Base-by-base conservation (phyloP, 2,113 vertebrate species). In the Lamprologus callipterus region DNA sequence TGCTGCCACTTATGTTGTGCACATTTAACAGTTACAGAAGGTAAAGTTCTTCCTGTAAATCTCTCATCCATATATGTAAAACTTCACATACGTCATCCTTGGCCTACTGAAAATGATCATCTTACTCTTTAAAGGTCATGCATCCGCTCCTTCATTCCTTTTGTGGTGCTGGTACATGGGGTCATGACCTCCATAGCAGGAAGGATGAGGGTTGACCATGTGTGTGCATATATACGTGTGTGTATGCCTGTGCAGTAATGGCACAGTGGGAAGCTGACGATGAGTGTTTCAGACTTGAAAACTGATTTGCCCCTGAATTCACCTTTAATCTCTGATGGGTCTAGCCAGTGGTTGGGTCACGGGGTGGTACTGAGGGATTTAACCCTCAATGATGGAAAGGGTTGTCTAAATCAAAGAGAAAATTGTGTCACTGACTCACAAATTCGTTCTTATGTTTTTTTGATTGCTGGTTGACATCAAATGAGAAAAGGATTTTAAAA, bases 271-370 rank as follows among this genome's bases (percentile, higher is more conserved):
- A 92, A 90, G 91, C 91, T 96, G 95, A 96, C 33, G 68, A 73
- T 93, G 93, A 96, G 93, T 91, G 91, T 92, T 96, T 95, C 81
- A 95, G 95, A 96, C 94, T 95, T 88, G 89, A 95, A 96, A 95
- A 95, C 95, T 90, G 91, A 94, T 95, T 95, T 96, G 95, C 92
- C 95, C 96, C 90, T 3, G 81, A 90, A 89, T 95, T 96, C 95
- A 96, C 95, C 95, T 96, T 95, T 96, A 95, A 96, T 95, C 96
- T 96, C 80, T 87, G 90, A 90, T 91, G 94, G 91, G 85, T 80
- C 88, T 87, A 91, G 85, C 86, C 60, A 82, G 80, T 40, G 82
- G 91, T 93, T 80, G 84, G 93, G 94, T 95, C 95, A 95, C 93
- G 9, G 89, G 89, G 88, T 93, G 92, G 94, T 94, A 96, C 94